Evolutionary conservation across 2,113 vertebrate genomes (phyloP), one percentile per base, ranked within the genome.

Genomic region (Cricetomys ansorgei): DNA sequence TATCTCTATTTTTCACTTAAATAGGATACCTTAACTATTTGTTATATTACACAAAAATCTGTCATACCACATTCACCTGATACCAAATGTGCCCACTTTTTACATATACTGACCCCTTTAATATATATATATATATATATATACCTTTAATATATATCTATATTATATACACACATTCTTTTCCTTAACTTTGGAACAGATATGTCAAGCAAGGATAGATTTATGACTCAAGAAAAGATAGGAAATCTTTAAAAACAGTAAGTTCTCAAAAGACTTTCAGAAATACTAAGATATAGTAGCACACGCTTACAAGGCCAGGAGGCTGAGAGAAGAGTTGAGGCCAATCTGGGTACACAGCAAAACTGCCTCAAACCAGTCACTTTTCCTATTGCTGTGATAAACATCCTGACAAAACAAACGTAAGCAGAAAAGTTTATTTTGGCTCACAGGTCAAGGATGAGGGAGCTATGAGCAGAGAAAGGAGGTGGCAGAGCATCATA

Each of bases 141-240:
- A n/a, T n/a, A n/a, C n/a, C n/a, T n/a, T n/a, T n/a, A n/a, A n/a
- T n/a, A n/a, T n/a, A n/a, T n/a, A n/a, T n/a, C n/a, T n/a, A n/a
- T n/a, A n/a, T n/a, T n/a, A n/a, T n/a, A 45, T 13, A 70, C 27
- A 84, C 29, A 57, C 9, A 75, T 7, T 57, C 77, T 21, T 67
- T 90, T 86, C 5, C 37, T 94, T 85, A 85, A 21, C 21, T 48
- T 29, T 73, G 55, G 40, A 85, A 15, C 43, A 89, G 8, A 17
- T 89, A 90, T 76, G 19, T 72, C 83, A 94, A 92, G 48, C 48
- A 92, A 93, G 13, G 81, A n/a, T 92, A 79, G 9, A 89, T 15
- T 79, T 70, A 19, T 4, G 62, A 89, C 23, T 88, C 75, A 88
- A 37, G 5, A 95, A 92, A 45, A 92, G 37, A 17, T 31, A 85